Base-by-base conservation (phyloP, 2,888 invertebrate species). In the Callyntrura sp. region DNA sequence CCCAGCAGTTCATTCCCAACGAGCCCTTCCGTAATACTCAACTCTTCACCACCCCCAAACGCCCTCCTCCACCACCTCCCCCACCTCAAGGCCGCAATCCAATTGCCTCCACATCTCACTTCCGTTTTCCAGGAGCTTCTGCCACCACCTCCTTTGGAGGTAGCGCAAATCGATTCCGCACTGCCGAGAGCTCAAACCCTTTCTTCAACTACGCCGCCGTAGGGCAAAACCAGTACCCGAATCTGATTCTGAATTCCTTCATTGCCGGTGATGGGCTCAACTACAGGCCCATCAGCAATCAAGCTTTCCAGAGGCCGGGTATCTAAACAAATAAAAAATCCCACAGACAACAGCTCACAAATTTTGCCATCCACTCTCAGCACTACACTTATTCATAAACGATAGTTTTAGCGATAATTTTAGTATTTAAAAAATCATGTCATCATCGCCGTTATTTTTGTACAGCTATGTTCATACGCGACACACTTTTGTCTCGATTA, bases 181-280 rank as follows among this genome's bases (percentile, higher is more conserved):
- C 86, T 23, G 11, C 86, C 20, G 85, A 86, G 68, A 86, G 68
- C 23, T 8, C 51, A 0, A 86, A 86, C 17, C 86, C 86, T 8
- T 85, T 62, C 28, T 78, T 23, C 25, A 57, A 1, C 20, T 20
- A n/a, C 11, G 11, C 45, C 23, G 9, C 76, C 45, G 45, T 6
- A 0, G 25, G 20, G 20, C 9, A 23, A 0, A 65, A 14, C 28
- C 17, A 20, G 20, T 62, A 5, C 51, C 51, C 55, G 0, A 87
- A 87, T 43, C 23, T 88, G 14, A 60, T 88, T 3, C 45, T 88
- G n/a, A 82, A 82, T 73, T 88, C 88, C 0, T 82, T 88, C 17
- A 48, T 88, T 25, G 82, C 82, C 11, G 81, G 88, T 1, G 88
- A 88, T 48, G 88, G 88, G 12, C 82, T 88, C 25, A 82, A 88